phyloP scores from a whole-genome alignment of 2,113 vertebrate genomes.

The Ursus arctos region DNA sequence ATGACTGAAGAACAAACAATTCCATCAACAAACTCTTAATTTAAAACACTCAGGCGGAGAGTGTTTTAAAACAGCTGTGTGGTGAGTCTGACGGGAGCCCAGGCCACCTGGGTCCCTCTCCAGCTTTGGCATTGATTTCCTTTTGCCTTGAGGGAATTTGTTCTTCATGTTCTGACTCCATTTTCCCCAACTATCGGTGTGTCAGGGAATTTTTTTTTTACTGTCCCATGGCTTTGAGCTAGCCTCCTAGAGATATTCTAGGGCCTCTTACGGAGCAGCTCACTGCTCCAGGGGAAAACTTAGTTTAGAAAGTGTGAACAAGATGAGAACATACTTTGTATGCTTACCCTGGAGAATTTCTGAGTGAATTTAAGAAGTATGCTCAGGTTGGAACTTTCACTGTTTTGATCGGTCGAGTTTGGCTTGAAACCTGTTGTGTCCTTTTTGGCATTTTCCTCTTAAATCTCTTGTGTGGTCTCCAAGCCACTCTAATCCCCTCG shows the following conservation, averaged over 20 bases:
- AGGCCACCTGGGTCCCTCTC: background rate
- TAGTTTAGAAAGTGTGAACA: constrained; percentile 17
- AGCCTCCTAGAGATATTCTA: background rate
- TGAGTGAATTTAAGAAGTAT: constrained; percentile 20
- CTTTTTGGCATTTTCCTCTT: background rate
- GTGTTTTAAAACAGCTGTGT: background rate
- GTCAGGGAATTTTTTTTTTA: background rate
- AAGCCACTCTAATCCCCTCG: background rate
- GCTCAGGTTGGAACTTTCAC: background rate
- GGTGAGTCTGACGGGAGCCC: background rate
- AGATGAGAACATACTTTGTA: background rate
- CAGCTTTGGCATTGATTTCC: background rate
- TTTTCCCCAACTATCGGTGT: background rate
- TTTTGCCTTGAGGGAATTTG: background rate
- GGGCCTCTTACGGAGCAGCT: background rate
- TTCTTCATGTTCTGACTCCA: background rate
- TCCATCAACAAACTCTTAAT: constrained; percentile 46
- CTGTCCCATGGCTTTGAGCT: background rate
- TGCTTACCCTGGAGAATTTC: background rate
- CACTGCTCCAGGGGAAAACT: background rate
- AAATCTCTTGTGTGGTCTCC: background rate
- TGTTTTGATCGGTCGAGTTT: background rate
- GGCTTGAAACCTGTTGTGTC: background rate
- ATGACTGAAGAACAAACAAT: constrained; percentile 47
- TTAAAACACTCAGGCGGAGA: background rate